Evolutionary conservation across 64 coral and sea anemone genomes (phyloP), one percentile per base, ranked within the genome.

Genomic region (Trachythela sp.): DNA sequence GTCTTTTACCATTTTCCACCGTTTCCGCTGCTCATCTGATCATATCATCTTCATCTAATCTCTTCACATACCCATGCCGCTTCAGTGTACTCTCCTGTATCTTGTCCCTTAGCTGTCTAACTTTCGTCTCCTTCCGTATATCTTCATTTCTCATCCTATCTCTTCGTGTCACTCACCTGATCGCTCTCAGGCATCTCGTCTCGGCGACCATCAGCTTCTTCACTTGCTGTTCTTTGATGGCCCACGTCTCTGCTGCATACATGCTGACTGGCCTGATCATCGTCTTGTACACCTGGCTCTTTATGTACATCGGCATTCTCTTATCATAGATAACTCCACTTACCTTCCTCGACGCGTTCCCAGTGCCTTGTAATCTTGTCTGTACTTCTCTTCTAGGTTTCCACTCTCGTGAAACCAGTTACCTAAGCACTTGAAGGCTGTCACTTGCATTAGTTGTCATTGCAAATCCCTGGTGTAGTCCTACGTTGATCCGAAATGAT

Each of bases 121-220:
- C 24, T 2, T 52, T 52, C 24, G 64, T 29, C 50, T 68, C 29
- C 49, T 59, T 13, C 34, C 54, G 58, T 11, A 88, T 58, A 18
- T 88, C 33, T 32, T 64, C 86, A 29, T 13, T 13, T 24, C 15
- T 59, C 64, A 18, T 40, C 64, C 34, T 88, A 60, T 88, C 86
- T 14, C 6, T 58, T 49, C 13, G 5, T 15, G 48, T 88, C 4
- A 88, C 86, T 5, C 86, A 49, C 6, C 22, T 35, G 3, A 88
- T 88, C 36, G 30, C 36, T 88, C 86, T 88, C 50, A 88, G 13
- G 50, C 20, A 30, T 33, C 40, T 88, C 48, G 32, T 88, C 15
- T 88, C 50, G 17, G 24, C 17, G 29, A 20, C 37, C 18, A 64
- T 9, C 20, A 88, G 40, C 8, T 13, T 54, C 0, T 20, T 35